These are phyloP conservation scores for Porites divaricata DNA, from an alignment of 92 coral and sea anemone species.

Conservation along the genomic window DNA sequence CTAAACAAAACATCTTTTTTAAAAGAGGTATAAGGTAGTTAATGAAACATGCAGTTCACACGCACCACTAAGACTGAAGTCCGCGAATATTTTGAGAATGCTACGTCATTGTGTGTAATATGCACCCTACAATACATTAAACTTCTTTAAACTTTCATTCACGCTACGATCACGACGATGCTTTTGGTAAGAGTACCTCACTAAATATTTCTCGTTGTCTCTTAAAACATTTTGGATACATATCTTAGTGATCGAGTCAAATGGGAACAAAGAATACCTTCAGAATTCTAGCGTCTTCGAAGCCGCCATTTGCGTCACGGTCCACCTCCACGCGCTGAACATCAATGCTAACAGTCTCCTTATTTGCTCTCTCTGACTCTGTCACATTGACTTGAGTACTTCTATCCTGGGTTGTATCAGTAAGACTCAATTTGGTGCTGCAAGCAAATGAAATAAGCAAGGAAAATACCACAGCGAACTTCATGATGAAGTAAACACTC, in stretches of 20 bases:
- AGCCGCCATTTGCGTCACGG: conserved; percentile 66
- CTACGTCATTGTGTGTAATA: conserved; percentile 10
- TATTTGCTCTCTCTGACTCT: conserved; percentile 51
- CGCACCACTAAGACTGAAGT: neutral
- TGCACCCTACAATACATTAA: neutral
- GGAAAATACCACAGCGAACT: conserved; percentile 9
- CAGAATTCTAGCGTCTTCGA: conserved; percentile 67
- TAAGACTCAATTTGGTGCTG: conserved; percentile 23
- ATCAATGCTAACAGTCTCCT: conserved; percentile 54
- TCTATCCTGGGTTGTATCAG: neutral
- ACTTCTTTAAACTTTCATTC: neutral
- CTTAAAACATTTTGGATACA: neutral
- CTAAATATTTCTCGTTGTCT: neutral
- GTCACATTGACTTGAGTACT: conserved; percentile 47
- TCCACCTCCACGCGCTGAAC: conserved; percentile 62
- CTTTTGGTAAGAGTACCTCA: neutral
- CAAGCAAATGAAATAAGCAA: conserved; percentile 24
- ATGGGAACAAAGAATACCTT: conserved; percentile 39
- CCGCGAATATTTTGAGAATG: neutral
- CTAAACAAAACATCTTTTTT: neutral
- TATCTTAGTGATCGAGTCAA: neutral
- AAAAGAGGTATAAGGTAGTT: neutral
- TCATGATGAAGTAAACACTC: neutral
- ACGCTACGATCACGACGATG: neutral
- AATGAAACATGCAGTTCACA: neutral